Evolutionary conservation across 1,140 invertebrate genomes (phyloP).

Genomic region (Stenopsyche tienmushanensis): DNA sequence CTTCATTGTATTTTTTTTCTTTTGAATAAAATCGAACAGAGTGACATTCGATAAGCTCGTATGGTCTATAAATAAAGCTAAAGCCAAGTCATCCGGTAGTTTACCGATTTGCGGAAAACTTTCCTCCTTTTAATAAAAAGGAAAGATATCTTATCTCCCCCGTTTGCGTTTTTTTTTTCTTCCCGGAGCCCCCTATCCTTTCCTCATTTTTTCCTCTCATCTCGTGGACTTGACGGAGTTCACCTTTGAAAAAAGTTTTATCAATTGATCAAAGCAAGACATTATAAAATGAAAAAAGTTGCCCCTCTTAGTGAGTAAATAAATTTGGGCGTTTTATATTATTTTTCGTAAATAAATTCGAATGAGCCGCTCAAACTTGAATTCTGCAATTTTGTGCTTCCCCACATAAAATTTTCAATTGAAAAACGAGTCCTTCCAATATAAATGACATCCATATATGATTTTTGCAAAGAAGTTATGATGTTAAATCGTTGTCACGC

Average conservation of each 20-base stretch:
- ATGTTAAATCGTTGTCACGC: too few species aligned
- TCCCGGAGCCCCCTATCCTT: not conserved
- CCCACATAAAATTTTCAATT: too few species aligned
- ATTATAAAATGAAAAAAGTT: slow-evolving; percentile 42
- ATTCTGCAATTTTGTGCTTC: not conserved
- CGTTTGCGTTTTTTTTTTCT: not conserved
- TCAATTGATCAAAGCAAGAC: slow-evolving; percentile 40
- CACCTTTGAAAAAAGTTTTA: slow-evolving; percentile 38
- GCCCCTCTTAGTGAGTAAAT: not conserved
- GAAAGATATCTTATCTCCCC: slow-evolving; percentile 30
- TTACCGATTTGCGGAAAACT: slow-evolving; percentile 29
- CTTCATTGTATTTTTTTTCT: too few species aligned
- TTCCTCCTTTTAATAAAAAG: slow-evolving; percentile 35
- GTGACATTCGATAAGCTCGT: not conserved
- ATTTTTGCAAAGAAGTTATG: too few species aligned
- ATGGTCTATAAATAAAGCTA: slow-evolving; percentile 19
- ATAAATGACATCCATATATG: too few species aligned
- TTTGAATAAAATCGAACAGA: too few species aligned
- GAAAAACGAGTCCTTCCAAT: too few species aligned
- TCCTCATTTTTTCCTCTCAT: slow-evolving; percentile 2
- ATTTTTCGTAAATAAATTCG: not conserved
- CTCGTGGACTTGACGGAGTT: slow-evolving; percentile 24
- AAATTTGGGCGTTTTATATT: slow-evolving; percentile 5
- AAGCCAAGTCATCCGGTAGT: slow-evolving; percentile 11
- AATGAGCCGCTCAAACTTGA: not conserved